Evolutionary conservation across 1,140 invertebrate species (phyloP), one percentile per base, ranked within the genome.

Genomic region (Frieseomelitta varia): DNA sequence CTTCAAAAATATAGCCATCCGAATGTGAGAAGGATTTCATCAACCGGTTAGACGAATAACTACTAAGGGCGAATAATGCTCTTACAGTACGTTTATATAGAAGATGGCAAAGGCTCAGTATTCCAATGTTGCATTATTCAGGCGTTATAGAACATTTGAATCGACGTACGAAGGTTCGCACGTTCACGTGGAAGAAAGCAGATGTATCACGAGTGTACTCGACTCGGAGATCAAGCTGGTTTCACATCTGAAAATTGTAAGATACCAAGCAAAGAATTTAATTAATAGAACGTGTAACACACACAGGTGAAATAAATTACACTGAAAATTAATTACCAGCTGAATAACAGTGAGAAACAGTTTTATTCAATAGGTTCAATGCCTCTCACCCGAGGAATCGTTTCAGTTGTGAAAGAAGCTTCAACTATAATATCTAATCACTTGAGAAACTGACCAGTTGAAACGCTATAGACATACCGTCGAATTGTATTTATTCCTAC

Each of bases 101-200:
- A 30, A 53, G 55, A 63, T 47, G 34, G 10, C 19, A 2, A 39
- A 61, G 56, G 4, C 19, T n/a, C 17, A 58, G 34, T 55, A 19
- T 63, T 75, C 82, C 72, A 47, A 34, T 34, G 67, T 17, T 91
- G n/a, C 69, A 91, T 90, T 91, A 91, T 91, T 90, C 86, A 91
- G 24, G 19, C 53, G 79, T 76, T 58, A 80, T 79, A 65, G 58
- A 61, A 80, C 83, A 74, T 81, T 69, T 81, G 47, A 63, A 90
- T 86, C 84, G 76, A 86, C 67, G 39, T 47, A 47, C 10, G 68
- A 34, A 85, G 81, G 39, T 65, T 55, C 47, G 39, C 30, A 51
- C 21, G 24, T 56, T 72, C 80, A 85, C 76, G 73, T 69, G 87
- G 78, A 76, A 67, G 72, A 68, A 78, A 68, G 15, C n/a, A 68